Evolutionary conservation across 2,888 invertebrate species (phyloP), one percentile per base, ranked within the genome.

Genomic region (Diplolepis rosae): DNA sequence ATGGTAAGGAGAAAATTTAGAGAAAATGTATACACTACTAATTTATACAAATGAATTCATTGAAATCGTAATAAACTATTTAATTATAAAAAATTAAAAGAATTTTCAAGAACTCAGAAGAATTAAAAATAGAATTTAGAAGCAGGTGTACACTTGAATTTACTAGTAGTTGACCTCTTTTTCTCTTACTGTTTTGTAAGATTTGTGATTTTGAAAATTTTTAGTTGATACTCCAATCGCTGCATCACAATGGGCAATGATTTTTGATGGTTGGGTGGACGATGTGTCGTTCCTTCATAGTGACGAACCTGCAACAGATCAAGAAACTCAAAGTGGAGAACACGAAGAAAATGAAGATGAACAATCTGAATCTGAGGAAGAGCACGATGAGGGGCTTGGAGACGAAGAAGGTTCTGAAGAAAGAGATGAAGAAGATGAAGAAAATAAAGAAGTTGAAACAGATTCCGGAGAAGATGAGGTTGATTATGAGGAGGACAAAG

Each of bases 261-360:
- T 94, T 67, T 92, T 95, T 75, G 94, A 95, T 81, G 95, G 95
- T 42, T 95, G 95, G 95, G 91, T 95, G 11, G 94, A 94, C 85
- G 92, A 93, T 76, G 87, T 89, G 65, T 87, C 90, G 24, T 89
- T 90, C 13, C 80, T 80, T 66, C 87, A 88, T 51, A 88, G 88
- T 13, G 82, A 81, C 0, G 83, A 82, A 65, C 69, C 66, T 51
- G 13, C 6, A 4, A 28, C 50, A 9, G 35, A 51, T 9, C 73
- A 74, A 22, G 84, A 87, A 39, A 85, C 85, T 56, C 85, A 85
- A 39, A 81, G 85, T 68, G 80, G 81, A 27, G 80, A 73, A 28
- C 78, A 79, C 18, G 82, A 79, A 54, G 77, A 73, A 61, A 51
- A 71, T n/a, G 71, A 69, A 9, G 77, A 77, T 51, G 56, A 72